phyloP scores from a whole-genome alignment of 2,797 vertebrate genomes.

The Gouania willdenowi region DNA sequence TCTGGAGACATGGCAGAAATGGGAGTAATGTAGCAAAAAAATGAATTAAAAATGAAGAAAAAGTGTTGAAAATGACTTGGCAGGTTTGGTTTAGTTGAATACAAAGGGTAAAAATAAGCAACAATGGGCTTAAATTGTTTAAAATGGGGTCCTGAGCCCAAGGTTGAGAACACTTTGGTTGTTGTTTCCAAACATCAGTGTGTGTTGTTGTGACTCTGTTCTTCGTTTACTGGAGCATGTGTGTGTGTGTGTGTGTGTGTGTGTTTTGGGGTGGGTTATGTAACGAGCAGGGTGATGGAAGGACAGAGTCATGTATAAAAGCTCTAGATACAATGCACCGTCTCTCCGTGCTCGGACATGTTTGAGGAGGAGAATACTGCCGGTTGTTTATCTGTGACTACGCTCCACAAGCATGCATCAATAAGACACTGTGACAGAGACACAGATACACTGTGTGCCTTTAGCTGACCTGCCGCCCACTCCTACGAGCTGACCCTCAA shows the following conservation, averaged over 20 bases:
- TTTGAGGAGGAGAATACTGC: constrained; percentile 38
- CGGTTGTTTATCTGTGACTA: constrained; percentile 47
- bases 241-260: constrained; percentile 17
- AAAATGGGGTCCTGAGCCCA: no score
- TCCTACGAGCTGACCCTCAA: constrained; percentile 28
- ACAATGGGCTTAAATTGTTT: no score
- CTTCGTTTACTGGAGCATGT: constrained; percentile 16
- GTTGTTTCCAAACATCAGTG: no score
- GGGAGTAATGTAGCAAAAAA: no score
- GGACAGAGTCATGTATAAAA: constrained; percentile 37
- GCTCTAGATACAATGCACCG: constrained; percentile 33
- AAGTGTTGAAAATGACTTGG: no score
- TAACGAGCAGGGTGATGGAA: constrained; percentile 25
- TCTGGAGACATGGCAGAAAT: no score
- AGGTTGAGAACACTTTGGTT: no score
- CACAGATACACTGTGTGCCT: constrained; percentile 33
- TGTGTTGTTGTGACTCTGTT: neutral
- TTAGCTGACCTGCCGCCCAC: constrained; percentile 21
- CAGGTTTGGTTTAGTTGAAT: no score
- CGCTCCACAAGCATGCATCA: constrained; percentile 38
- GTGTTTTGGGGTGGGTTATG: constrained; percentile 33
- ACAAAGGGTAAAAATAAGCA: no score
- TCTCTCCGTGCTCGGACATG: constrained; percentile 43
- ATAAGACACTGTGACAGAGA: constrained; percentile 47
- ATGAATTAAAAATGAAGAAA: no score